These are phyloP conservation scores for Chironomus striatipennis DNA, from an alignment of 1,140 invertebrate species.

Conservation along the genomic window DNA sequence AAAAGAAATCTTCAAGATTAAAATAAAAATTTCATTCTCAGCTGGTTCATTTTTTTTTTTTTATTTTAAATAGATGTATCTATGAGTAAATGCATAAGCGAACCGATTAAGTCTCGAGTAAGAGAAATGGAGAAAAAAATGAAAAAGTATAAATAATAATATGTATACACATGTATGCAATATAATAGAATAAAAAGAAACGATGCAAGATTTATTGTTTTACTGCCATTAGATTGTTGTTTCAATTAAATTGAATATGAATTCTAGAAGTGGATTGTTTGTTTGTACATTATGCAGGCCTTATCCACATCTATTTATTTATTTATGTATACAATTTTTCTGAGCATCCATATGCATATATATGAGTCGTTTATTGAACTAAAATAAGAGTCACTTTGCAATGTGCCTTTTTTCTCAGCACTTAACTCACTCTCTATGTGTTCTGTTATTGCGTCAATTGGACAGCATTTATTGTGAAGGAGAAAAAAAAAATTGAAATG, in stretches of 20 bases:
- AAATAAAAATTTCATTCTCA: not conserved
- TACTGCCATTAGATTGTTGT: not conserved
- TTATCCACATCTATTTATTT: not conserved
- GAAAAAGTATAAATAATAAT: too few relatives aligned
- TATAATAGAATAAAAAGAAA: not conserved
- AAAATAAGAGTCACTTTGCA: not conserved
- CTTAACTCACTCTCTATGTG: too few relatives aligned
- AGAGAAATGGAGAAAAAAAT: too few relatives aligned
- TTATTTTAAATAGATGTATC: not conserved
- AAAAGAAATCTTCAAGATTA: too few relatives aligned
- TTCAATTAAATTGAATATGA: conserved; percentile 11
- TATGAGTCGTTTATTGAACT: not conserved
- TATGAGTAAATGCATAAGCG: too few relatives aligned
- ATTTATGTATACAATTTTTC: not conserved
- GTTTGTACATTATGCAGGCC: too few relatives aligned
- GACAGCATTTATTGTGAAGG: too few relatives aligned
- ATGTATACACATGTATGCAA: too few relatives aligned
- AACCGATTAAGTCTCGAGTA: too few relatives aligned
- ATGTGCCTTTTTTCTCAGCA: too few relatives aligned
- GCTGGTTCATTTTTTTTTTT: not conserved
- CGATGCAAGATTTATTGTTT: conserved; percentile 3
- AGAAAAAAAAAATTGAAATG: too few relatives aligned
- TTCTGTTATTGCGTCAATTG: too few relatives aligned
- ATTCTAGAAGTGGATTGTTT: not conserved
- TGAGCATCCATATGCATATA: not conserved